Conservation (phyloP, 2,888 invertebrate genomes). For the Prostheceraeus crozeri region DNA sequence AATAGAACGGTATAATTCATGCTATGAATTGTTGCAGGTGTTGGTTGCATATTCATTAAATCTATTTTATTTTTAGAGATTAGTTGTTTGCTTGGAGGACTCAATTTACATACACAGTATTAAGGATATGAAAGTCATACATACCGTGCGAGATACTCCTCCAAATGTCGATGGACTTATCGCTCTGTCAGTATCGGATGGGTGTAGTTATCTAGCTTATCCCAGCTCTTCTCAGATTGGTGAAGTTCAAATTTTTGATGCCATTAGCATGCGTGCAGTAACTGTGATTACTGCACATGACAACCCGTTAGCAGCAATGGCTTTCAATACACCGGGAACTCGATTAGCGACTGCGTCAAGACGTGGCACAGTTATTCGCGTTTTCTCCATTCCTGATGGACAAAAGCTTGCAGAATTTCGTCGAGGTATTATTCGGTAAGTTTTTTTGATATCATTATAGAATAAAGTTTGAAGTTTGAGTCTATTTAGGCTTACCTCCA, state of each 20-base stretch:
- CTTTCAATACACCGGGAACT: slow-evolving; percentile 76
- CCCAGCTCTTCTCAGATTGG: slow-evolving; percentile 86
- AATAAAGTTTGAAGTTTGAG: too few relatives aligned
- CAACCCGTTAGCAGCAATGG: slow-evolving; percentile 83
- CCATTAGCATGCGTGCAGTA: slow-evolving; percentile 32
- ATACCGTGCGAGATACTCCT: slow-evolving; percentile 95
- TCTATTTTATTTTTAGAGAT: slow-evolving; percentile 69
- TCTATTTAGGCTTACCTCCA: too few relatives aligned
- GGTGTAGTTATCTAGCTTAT: slow-evolving; percentile 88
- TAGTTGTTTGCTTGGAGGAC: slow-evolving; percentile 94
- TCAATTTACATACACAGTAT: slow-evolving; percentile 96
- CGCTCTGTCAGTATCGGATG: slow-evolving; percentile 77
- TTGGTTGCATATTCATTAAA: too few relatives aligned
- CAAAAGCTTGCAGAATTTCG: slow-evolving; percentile 85
- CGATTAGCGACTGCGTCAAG: slow-evolving; percentile 61
- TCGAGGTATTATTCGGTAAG: slow-evolving; percentile 79
- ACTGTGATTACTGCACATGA: slow-evolving; percentile 95
- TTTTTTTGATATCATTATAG: too few relatives aligned
- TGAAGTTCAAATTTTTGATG: slow-evolving; percentile 57
- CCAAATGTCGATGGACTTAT: slow-evolving; percentile 85
- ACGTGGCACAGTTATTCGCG: slow-evolving; percentile 86
- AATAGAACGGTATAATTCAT: too few relatives aligned
- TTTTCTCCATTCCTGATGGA: slow-evolving; percentile 78
- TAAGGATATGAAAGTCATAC: slow-evolving; percentile 88
- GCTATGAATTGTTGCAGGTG: slow-evolving; percentile 67